Percentiles rank a stretch among this genome's conserved stretches.
phyloP scores from a whole-genome alignment of 1,140 invertebrate species.

The Diprion similis region DNA sequence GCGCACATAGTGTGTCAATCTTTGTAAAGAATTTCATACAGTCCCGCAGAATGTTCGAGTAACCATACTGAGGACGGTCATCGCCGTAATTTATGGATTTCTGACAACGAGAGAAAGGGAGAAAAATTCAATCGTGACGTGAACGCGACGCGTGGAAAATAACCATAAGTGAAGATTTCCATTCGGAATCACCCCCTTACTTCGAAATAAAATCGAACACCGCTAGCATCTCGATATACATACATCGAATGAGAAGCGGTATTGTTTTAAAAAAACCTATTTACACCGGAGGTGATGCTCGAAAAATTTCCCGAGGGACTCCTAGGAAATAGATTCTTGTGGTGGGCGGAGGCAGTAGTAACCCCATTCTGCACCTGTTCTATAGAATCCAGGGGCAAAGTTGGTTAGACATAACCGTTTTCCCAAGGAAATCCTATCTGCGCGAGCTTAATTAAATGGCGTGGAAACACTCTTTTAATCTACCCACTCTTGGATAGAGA shows the following conservation, averaged over 20 bases:
- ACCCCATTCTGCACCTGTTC: not conserved
- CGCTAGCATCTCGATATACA: not conserved
- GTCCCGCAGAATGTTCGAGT: not conserved
- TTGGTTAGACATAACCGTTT: conserved; percentile 7
- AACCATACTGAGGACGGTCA: not conserved
- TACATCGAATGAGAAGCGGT: not conserved
- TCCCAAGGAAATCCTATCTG: conserved; percentile 4
- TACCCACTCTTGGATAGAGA: not conserved
- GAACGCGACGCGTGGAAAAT: too few species aligned
- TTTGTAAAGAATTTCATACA: not conserved
- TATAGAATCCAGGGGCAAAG: conserved; percentile 2
- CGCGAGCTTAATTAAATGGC: conserved; percentile 3
- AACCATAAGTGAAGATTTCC: not conserved
- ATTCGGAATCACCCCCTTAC: not conserved
- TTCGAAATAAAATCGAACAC: not conserved
- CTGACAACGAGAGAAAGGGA: not conserved
- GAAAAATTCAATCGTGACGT: too few species aligned
- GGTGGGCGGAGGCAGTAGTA: not conserved
- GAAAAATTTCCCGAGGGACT: not conserved
- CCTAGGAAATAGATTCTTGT: conserved; percentile 2
- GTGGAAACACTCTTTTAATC: conserved; percentile 1
- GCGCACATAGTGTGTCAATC: not conserved
- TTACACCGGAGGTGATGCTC: not conserved
- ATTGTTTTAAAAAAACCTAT: not conserved
- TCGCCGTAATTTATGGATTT: not conserved